Evolutionary conservation across 2,797 vertebrate species (phyloP).

Genomic region (Malurus splendens): DNA sequence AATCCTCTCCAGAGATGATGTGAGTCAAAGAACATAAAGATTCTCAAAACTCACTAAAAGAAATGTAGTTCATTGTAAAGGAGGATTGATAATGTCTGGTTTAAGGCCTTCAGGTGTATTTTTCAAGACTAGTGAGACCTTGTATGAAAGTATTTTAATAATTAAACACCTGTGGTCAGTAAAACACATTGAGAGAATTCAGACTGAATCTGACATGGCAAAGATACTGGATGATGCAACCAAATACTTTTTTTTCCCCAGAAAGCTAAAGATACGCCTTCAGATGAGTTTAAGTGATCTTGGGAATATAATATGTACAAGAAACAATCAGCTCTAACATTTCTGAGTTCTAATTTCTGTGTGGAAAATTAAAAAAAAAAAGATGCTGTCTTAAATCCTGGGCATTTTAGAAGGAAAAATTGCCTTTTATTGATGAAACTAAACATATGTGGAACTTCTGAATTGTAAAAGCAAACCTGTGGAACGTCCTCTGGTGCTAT

Average conservation of each 20-base stretch:
- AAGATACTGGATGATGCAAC: not conserved
- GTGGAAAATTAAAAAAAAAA: not conserved
- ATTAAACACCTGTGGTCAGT: not conserved
- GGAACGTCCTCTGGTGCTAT: not conserved
- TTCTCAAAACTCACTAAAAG: not conserved
- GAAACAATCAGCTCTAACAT: not conserved
- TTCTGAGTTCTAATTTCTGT: not conserved
- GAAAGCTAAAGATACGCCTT: not conserved
- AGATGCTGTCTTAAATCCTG: accelerated
- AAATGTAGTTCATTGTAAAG: not conserved
- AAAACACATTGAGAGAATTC: not conserved
- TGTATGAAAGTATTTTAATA: not conserved
- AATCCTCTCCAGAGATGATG: not conserved
- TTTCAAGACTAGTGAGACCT: not conserved
- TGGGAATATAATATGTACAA: not conserved
- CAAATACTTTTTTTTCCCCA: not conserved
- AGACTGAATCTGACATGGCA: not conserved
- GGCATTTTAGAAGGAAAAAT: not conserved
- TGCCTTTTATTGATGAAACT: not conserved
- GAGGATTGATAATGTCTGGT: not conserved
- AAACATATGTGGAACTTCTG: not conserved
- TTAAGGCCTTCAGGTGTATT: not conserved
- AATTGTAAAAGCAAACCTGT: not conserved
- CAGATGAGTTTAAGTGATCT: not conserved
- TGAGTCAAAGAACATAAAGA: not conserved